Evolutionary conservation across 2,113 vertebrate genomes (phyloP).

Genomic region (Mus pahari): DNA sequence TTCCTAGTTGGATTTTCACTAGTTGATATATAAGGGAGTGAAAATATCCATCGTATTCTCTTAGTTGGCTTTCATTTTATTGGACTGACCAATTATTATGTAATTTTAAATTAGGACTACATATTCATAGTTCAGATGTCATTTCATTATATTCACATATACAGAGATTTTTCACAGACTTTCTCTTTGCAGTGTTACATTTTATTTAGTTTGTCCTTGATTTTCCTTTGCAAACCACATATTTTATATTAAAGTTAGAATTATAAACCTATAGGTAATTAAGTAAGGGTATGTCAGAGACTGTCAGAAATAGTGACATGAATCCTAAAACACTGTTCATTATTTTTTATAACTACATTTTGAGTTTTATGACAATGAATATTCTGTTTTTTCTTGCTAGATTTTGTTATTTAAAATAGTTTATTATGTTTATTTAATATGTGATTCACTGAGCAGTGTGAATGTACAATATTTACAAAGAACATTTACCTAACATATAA

Average conservation of each 20-base stretch:
- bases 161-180: background rate
- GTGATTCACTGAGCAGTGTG: background rate
- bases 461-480: background rate
- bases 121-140: background rate
- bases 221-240: background rate
- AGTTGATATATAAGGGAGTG: background rate
- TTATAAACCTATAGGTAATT: background rate
- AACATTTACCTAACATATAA: background rate
- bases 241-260: background rate
- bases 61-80: background rate
- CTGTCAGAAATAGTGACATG: background rate
- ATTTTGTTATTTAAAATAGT: background rate
- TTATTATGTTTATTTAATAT: background rate
- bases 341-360: background rate
- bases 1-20: background rate
- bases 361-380: background rate
- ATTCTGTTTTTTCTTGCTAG: background rate
- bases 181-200: background rate
- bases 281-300: background rate
- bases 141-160: conserved; percentile 14
- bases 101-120: background rate
- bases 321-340: background rate
- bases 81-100: background rate
- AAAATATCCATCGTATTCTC: background rate
- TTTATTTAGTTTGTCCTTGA: conserved; percentile 4